Conservation (phyloP, 1,140 invertebrate species). For the Pseudobourletiella spinata region DNA sequence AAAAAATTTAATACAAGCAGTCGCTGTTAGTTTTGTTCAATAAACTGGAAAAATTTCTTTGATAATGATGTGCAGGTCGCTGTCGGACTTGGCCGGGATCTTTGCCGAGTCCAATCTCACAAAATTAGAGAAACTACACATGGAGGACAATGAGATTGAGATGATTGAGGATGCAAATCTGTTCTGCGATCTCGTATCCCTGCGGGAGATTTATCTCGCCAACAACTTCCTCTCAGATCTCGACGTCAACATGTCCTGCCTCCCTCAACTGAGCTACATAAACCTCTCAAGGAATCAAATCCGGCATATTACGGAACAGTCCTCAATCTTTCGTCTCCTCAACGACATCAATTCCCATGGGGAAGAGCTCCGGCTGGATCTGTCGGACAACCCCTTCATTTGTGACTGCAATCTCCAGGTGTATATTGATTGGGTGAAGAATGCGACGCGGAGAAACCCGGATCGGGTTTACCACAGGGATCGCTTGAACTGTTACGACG, state of each 20-base stretch:
- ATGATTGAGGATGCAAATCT: conserved; percentile 48
- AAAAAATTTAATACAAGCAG: not conserved
- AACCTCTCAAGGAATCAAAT: conserved; percentile 64
- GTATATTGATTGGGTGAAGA: conserved; percentile 54
- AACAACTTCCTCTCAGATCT: conserved; percentile 54
- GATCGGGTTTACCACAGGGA: conserved; percentile 47
- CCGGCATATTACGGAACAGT: conserved; percentile 47
- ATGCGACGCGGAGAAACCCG: conserved; percentile 48
- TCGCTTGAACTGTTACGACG: conserved; percentile 39
- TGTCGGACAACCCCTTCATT: conserved; percentile 56
- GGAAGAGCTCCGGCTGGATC: conserved; percentile 51
- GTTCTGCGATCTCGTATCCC: conserved; percentile 59
- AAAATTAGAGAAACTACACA: conserved; percentile 58
- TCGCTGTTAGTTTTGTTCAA: too few relatives aligned
- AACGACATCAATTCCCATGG: conserved; percentile 42
- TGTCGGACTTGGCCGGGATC: conserved; percentile 53
- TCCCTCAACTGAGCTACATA: conserved; percentile 56
- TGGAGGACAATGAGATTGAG: conserved; percentile 67
- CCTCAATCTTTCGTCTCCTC: conserved; percentile 52
- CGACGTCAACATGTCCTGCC: conserved; percentile 55
- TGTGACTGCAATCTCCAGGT: conserved; percentile 55
- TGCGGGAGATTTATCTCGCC: conserved; percentile 60
- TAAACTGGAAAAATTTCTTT: too few relatives aligned
- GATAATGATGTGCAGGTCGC: conserved; percentile 44
- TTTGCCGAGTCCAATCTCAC: conserved; percentile 59